Evolutionary conservation across 2,888 invertebrate genomes (phyloP).

Genomic region (Drosophila tanythrix): DNA sequence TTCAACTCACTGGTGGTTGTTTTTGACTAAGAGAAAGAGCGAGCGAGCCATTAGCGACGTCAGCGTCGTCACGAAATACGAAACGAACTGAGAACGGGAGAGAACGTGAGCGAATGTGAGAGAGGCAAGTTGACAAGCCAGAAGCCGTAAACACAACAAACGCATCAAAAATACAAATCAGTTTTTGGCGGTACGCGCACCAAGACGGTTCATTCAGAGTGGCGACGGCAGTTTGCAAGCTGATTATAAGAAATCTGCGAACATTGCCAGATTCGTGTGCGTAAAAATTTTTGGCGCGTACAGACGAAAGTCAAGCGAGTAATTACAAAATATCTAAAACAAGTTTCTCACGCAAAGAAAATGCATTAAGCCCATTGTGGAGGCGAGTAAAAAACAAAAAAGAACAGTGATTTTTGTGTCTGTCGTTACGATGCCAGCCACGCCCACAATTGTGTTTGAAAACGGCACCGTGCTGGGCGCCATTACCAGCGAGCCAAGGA

Average conservation of each 20-base stretch:
- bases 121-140: conserved; percentile 60
- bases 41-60: conserved; percentile 22
- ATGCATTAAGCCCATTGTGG: conserved; percentile 41
- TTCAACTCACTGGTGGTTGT: conserved; percentile 54
- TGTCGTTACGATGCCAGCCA: conserved; percentile 41
- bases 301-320: conserved; percentile 40
- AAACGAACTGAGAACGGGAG: neutral
- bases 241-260: conserved; percentile 5
- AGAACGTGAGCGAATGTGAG: conserved; percentile 9
- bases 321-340: conserved; percentile 17
- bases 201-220: conserved; percentile 52
- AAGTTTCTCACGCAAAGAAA: conserved; percentile 32
- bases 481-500: conserved; percentile 59
- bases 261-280: conserved; percentile 42
- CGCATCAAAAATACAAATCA: conserved; percentile 79
- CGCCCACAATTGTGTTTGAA: conserved; percentile 75
- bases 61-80: conserved; percentile 36
- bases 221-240: conserved; percentile 10
- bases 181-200: conserved; percentile 83
- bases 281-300: conserved; percentile 56
- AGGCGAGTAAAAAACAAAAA: conserved; percentile 4
- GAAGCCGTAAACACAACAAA: conserved; percentile 78
- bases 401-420: neutral
- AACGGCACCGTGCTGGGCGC: conserved; percentile 84
- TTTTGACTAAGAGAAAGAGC: conserved; percentile 18